Evolutionary conservation across 2,888 invertebrate species (phyloP), one percentile per base, ranked within the genome.

Genomic region (Agrochola macilenta): DNA sequence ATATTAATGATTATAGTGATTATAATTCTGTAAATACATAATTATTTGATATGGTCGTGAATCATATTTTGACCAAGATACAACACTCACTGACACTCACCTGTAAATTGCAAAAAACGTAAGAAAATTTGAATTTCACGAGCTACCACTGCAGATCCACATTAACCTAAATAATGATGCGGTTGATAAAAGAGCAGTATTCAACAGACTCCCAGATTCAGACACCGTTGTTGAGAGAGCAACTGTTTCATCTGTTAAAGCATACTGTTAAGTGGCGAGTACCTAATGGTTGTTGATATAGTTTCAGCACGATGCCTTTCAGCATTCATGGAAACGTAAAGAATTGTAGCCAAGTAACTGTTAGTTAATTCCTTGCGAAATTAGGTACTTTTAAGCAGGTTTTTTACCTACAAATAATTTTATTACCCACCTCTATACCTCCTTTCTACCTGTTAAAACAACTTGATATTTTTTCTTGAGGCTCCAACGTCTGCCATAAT

Each of bases 401-500:
- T n/a, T 46, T 57, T 52, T 26, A 20, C 30, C 30, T 0, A 49
- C 35, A 72, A 61, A 52, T 17, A 12, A n/a, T n/a, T 5, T 57
- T 57, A 57, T 12, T 57, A n/a, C n/a, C n/a, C n/a, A 57, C 0
- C n/a, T 57, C 12, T 12, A 12, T n/a, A n/a, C 12, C 8, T 20
- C 14, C 23, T 12, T 64, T 5, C 8, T 30, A 49, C 46, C 30
- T 60, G 7, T 30, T 30, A 49, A 61, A 76, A 74, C 46, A 81
- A 74, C 61, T 52, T 43, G 26, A 26, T 30, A 61, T 61, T 63
- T 81, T 76, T 72, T 70, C 30, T 14, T 26, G 2, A 58, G 23
- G 69, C n/a, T 43, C 46, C 23, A 76, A 71, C 63, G 39, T 81
- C 69, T 78, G n/a, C 39, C 30, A 12, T 74, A 63, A 78, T 64